These are phyloP conservation scores for Engystomops pustulosus DNA, from an alignment of 2,113 vertebrate genomes.

Conservation along the genomic window DNA sequence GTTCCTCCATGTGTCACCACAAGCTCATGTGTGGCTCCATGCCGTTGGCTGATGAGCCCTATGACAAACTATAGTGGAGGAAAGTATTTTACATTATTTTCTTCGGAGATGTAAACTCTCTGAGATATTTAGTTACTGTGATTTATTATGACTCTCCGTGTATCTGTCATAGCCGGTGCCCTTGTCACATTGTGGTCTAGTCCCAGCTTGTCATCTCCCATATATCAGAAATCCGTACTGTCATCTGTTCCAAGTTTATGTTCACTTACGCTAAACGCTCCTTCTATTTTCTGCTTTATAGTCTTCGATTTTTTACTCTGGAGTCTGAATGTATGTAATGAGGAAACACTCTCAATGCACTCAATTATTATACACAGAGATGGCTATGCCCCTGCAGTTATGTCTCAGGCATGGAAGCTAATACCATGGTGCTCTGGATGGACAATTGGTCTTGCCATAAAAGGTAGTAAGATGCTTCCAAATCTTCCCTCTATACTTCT, in stretches of 20 bases:
- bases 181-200: not conserved
- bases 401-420: too few relatives aligned
- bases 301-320: not conserved
- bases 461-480: too few relatives aligned
- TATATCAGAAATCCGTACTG: not conserved
- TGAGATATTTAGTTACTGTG: conserved; percentile 35
- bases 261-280: not conserved
- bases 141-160: conserved; percentile 20
- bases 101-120: not conserved
- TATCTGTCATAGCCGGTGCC: not conserved
- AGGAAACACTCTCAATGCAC: too few relatives aligned
- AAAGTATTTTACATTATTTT: conserved; percentile 1
- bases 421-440: too few relatives aligned
- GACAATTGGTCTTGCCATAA: too few relatives aligned
- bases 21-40: not conserved
- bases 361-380: too few relatives aligned
- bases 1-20: conserved; percentile 8
- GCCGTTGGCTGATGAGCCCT: not conserved
- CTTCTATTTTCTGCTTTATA: not conserved
- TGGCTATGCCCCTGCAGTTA: too few relatives aligned
- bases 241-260: not conserved
- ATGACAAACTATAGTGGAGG: not conserved
- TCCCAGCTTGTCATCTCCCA: not conserved
- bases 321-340: too few relatives aligned
- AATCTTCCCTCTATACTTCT: too few relatives aligned